Conservation (phyloP, 2,797 vertebrate species). For the Sorex maritimensis region DNA sequence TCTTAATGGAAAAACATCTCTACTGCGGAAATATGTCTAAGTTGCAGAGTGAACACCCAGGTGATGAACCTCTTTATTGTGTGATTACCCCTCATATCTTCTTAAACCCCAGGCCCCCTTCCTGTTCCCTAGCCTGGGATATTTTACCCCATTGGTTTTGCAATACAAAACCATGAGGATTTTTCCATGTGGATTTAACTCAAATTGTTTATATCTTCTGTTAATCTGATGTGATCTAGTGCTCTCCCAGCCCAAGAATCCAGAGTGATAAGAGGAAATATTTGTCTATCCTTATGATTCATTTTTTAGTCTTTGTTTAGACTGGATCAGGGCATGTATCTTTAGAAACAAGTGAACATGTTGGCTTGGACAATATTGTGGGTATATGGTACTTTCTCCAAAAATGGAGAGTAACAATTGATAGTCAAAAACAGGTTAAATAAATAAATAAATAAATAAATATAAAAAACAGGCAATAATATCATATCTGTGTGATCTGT, state of each 20-base stretch:
- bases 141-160: background rate
- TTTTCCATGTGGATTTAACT: background rate
- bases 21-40: background rate
- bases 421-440: too few species aligned
- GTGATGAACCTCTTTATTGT: background rate
- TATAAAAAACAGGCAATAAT: background rate
- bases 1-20: too few species aligned
- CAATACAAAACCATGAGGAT: background rate
- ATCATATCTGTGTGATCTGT: background rate
- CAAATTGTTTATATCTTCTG: background rate
- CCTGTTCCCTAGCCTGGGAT: background rate
- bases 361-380: background rate
- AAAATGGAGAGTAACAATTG: background rate
- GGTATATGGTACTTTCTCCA: background rate
- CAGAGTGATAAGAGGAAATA: too few species aligned
- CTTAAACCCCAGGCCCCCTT: background rate
- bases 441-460: too few species aligned
- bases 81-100: background rate
- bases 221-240: background rate
- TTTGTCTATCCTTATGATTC: background rate
- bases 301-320: background rate
- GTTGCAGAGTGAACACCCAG: background rate
- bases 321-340: background rate
- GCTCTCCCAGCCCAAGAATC: too few species aligned
- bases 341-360: background rate